Conservation (phyloP, 2,888 invertebrate genomes). For the Apomyelois bistriatella region DNA sequence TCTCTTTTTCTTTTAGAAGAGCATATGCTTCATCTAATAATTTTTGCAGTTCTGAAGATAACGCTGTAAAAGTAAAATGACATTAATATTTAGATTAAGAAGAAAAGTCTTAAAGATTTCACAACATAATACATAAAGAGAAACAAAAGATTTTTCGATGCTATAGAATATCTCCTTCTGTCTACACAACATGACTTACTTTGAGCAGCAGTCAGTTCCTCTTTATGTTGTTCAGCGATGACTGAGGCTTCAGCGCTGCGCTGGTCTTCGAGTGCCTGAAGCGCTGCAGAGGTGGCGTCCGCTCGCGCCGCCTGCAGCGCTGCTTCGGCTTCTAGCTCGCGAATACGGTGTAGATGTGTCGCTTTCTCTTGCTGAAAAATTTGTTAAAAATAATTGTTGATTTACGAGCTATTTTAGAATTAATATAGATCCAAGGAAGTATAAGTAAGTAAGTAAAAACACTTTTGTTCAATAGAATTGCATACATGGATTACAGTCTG, state of each 20-base stretch:
- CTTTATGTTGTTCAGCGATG: slow-evolving; percentile 58
- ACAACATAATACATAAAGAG: neutral
- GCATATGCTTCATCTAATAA: slow-evolving; percentile 75
- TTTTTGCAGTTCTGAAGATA: slow-evolving; percentile 73
- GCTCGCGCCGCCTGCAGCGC: slow-evolving; percentile 56
- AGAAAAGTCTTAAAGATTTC: neutral
- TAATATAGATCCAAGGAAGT: neutral
- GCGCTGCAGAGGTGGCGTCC: slow-evolving; percentile 56
- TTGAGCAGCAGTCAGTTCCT: slow-evolving; percentile 69
- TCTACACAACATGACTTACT: slow-evolving; percentile 45
- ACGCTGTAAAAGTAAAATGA: slow-evolving; percentile 43
- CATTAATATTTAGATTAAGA: neutral
- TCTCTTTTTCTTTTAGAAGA: slow-evolving; percentile 73
- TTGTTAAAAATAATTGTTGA: neutral
- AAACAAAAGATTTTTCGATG: too few relatives aligned
- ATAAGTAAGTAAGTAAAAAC: too few relatives aligned
- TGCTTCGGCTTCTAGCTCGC: slow-evolving; percentile 61
- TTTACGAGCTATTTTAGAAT: neutral
- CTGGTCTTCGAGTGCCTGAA: slow-evolving; percentile 57
- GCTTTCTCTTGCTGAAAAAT: slow-evolving; percentile 53
- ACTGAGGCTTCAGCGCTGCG: slow-evolving; percentile 49
- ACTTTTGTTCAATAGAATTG: too few relatives aligned
- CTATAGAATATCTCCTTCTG: too few relatives aligned
- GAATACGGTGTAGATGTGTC: slow-evolving; percentile 74
- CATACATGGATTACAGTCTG: too few relatives aligned